Percentiles rank a stretch among this genome's conserved stretches.
These are phyloP conservation scores for Anomalospiza imberbis DNA, from an alignment of 2,797 vertebrate genomes.

Conservation along the genomic window DNA sequence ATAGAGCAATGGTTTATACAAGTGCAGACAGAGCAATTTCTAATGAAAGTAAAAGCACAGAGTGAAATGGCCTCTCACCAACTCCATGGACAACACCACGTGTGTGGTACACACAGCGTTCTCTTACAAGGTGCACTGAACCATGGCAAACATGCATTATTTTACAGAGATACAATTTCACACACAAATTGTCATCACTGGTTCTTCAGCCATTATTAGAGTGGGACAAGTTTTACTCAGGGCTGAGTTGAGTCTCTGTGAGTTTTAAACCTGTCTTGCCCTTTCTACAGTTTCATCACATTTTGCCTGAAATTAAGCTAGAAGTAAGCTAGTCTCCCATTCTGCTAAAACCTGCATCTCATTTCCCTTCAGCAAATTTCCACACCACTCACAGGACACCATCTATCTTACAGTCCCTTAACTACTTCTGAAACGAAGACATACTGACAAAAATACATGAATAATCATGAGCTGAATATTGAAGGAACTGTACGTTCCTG, in stretches of 20 bases:
- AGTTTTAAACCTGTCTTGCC: background rate
- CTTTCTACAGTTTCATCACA: background rate
- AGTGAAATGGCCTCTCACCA: background rate
- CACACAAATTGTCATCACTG: background rate
- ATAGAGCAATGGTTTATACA: background rate
- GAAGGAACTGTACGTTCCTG: background rate
- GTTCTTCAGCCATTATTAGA: background rate
- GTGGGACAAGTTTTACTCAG: background rate
- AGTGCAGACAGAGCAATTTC: background rate
- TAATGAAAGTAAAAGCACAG: background rate
- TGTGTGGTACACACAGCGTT: background rate
- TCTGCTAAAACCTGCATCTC: background rate
- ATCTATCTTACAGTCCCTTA: background rate
- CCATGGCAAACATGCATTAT: background rate
- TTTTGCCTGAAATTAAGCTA: background rate
- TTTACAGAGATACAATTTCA: slow-evolving; percentile 9
- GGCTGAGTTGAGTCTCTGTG: background rate
- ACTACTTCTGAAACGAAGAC: background rate
- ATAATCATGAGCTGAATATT: background rate
- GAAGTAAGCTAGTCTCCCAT: background rate
- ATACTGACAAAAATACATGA: background rate
- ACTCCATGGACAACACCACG: background rate
- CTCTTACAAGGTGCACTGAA: background rate
- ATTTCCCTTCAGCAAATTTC: background rate
- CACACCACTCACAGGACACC: background rate